Conservation (phyloP, 1,140 invertebrate genomes). For the Laupala kohalensis region DNA sequence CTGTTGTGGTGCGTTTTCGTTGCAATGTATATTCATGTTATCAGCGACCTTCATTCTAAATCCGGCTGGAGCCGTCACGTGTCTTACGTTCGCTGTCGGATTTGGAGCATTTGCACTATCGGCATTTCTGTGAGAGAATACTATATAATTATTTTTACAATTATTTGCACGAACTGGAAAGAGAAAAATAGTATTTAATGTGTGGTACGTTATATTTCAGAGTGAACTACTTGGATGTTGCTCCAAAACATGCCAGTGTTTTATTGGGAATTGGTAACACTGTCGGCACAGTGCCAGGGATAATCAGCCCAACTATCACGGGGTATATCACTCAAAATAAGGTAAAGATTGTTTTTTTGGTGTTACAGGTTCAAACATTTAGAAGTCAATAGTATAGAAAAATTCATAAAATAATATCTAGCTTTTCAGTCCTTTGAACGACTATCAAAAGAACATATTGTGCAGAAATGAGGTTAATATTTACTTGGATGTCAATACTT, state of each 20-base stretch:
- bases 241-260: constrained; percentile 65
- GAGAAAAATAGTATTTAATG: not conserved
- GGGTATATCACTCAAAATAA: constrained; percentile 60
- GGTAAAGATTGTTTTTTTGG: constrained; percentile 29
- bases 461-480: too few species aligned
- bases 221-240: constrained; percentile 78
- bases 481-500: too few species aligned
- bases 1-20: constrained; percentile 63
- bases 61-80: constrained; percentile 52
- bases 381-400: not conserved
- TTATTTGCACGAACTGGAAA: not conserved
- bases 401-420: too few species aligned
- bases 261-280: constrained; percentile 83
- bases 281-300: constrained; percentile 74
- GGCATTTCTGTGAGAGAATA: constrained; percentile 38
- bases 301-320: constrained; percentile 66
- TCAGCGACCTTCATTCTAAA: constrained; percentile 53
- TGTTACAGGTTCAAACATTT: too few species aligned
- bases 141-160: too few species aligned
- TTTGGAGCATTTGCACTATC: constrained; percentile 80
- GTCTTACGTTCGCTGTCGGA: constrained; percentile 71
- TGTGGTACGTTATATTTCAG: constrained; percentile 31
- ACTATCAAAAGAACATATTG: too few species aligned
- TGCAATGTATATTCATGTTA: constrained; percentile 75
- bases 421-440: too few species aligned